These are phyloP conservation scores for Capricornis sumatraensis DNA, from an alignment of 2,113 vertebrate species.

Conservation along the genomic window DNA sequence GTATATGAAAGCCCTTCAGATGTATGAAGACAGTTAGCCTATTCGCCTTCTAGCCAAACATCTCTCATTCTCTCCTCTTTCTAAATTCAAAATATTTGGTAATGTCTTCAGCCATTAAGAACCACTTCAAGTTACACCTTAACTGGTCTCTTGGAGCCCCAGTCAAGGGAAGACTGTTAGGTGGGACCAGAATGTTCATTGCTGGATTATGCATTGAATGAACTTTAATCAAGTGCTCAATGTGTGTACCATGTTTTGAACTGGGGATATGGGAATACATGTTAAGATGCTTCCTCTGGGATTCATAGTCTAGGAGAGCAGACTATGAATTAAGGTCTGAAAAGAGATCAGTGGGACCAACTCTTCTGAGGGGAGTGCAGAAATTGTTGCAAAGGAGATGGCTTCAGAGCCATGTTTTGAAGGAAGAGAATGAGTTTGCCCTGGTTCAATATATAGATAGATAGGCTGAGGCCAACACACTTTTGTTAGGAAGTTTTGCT, in stretches of 20 bases:
- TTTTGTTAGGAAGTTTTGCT: background rate
- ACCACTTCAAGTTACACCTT: background rate
- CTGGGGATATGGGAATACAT: background rate
- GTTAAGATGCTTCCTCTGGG: background rate
- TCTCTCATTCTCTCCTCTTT: background rate
- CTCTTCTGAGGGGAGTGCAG: background rate
- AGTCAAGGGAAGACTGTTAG: background rate
- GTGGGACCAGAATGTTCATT: background rate
- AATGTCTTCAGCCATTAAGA: background rate
- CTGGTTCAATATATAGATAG: background rate
- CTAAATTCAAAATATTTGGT: background rate
- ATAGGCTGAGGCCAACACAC: background rate
- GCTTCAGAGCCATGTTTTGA: background rate
- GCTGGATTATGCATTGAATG: background rate
- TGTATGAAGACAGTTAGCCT: background rate
- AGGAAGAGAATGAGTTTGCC: background rate
- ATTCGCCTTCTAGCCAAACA: background rate
- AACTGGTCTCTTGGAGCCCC: background rate
- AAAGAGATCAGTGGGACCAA: background rate
- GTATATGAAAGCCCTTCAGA: background rate
- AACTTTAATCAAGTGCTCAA: background rate
- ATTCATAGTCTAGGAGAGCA: background rate
- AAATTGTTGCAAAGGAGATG: background rate
- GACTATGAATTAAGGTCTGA: background rate
- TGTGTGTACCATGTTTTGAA: background rate